phyloP scores from a whole-genome alignment of 2,113 vertebrate species.

The Anguilla japonica region DNA sequence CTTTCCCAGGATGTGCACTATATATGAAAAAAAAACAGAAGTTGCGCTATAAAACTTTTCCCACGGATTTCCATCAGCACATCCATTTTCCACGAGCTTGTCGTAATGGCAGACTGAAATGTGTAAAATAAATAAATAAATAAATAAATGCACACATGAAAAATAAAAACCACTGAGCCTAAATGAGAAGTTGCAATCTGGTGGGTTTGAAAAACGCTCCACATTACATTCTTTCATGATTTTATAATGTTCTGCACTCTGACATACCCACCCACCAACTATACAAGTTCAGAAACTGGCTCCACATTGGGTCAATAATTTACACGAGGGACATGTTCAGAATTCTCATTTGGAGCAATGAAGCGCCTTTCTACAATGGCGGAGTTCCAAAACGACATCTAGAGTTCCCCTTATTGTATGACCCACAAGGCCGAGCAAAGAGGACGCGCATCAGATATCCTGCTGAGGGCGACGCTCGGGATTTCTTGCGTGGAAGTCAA shows the following conservation, averaged over 20 bases:
- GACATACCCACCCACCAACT: not conserved
- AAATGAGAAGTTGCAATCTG: not conserved
- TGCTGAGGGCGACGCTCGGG: not conserved
- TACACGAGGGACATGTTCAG: no score
- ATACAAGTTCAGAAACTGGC: not conserved
- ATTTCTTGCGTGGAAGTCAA: not conserved
- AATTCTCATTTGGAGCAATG: not conserved
- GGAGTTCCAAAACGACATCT: not conserved
- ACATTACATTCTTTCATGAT: not conserved
- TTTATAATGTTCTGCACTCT: not conserved
- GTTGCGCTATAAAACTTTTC: not conserved
- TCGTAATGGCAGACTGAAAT: not conserved
- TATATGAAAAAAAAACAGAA: not conserved
- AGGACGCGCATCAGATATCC: not conserved
- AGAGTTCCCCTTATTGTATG: not conserved
- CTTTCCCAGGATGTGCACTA: not conserved
- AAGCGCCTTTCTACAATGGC: not conserved
- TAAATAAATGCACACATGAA: not conserved
- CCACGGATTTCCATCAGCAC: not conserved
- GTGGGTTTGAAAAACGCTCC: not conserved
- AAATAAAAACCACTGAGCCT: not conserved
- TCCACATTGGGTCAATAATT: no score
- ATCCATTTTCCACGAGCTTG: no score
- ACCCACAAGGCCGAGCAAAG: not conserved
- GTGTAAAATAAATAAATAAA: not conserved